Percentiles rank a stretch among this genome's conserved stretches.
Conservation (phyloP, 2,797 vertebrate species). For the Enteromius fasciolatus region DNA sequence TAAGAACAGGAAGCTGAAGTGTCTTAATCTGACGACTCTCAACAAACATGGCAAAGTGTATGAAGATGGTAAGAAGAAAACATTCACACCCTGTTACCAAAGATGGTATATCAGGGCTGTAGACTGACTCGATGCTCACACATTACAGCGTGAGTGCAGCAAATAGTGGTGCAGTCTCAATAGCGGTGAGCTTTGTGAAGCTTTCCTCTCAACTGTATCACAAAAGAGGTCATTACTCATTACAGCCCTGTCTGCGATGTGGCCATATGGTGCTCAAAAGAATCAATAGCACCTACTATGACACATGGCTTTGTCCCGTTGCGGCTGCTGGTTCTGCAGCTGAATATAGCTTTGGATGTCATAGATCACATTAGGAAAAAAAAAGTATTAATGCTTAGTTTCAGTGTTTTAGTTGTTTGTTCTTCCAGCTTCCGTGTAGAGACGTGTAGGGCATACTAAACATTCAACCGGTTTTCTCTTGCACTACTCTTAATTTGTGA, state of each 20-base stretch:
- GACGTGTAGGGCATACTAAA: not conserved
- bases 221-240: not conserved
- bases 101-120: not conserved
- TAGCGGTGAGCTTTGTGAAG: not conserved
- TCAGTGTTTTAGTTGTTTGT: not conserved
- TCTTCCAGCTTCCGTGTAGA: not conserved
- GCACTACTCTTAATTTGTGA: not conserved
- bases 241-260: not conserved
- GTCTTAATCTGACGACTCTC: constrained; percentile 87
- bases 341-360: not conserved
- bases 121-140: not conserved
- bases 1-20: constrained; percentile 93
- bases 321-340: not conserved
- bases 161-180: not conserved
- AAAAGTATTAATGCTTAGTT: not conserved
- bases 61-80: constrained; percentile 84
- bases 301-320: not conserved
- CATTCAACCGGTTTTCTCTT: not conserved
- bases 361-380: not conserved
- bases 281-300: not conserved
- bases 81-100: not conserved
- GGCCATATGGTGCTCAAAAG: not conserved
- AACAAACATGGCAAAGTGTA: constrained; percentile 94
- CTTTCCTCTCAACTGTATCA: not conserved
- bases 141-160: not conserved